A percentile compares a stretch with the other conserved stretches of the same genome.
Conservation (phyloP, 2,888 invertebrate genomes). For the Drosophila eohydei region DNA sequence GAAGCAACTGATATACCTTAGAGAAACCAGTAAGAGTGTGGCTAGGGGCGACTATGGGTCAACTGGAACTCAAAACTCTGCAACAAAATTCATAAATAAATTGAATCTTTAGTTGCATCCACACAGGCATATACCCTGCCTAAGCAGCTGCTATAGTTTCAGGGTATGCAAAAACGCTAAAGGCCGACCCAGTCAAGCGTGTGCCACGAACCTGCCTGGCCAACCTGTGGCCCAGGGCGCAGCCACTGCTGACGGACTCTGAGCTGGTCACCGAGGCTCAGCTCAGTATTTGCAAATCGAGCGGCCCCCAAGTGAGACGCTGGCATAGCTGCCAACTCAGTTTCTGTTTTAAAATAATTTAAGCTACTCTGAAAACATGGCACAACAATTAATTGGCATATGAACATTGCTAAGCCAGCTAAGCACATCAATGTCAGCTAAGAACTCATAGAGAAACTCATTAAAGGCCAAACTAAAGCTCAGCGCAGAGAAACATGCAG, state of each 20-base stretch:
- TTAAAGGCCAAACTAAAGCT: conserved; percentile 50
- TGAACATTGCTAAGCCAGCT: conserved; percentile 37
- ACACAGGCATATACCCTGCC: not conserved
- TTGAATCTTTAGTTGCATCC: not conserved
- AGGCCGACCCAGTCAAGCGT: conserved; percentile 52
- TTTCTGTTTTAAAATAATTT: conserved; percentile 6
- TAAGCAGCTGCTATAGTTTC: not conserved
- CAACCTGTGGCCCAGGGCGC: not conserved
- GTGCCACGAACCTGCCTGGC: conserved; percentile 3
- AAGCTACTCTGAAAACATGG: not conserved
- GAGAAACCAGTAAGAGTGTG: too few species aligned
- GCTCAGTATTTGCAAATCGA: conserved; percentile 40
- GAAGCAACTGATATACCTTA: not conserved
- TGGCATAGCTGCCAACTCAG: conserved; percentile 9
- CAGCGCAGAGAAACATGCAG: conserved; percentile 52
- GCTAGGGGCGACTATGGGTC: too few species aligned
- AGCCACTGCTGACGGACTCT: not conserved
- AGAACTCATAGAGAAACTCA: conserved; percentile 49
- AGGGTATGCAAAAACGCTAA: conserved; percentile 28
- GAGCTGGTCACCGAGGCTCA: conserved; percentile 3
- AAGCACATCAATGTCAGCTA: conserved; percentile 48
- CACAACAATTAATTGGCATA: conserved; percentile 51
- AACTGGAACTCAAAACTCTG: not conserved
- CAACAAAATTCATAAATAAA: not conserved
- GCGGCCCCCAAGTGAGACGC: conserved; percentile 46